These are phyloP conservation scores for Paguma larvata DNA, from an alignment of 2,797 vertebrate species.

Conservation along the genomic window DNA sequence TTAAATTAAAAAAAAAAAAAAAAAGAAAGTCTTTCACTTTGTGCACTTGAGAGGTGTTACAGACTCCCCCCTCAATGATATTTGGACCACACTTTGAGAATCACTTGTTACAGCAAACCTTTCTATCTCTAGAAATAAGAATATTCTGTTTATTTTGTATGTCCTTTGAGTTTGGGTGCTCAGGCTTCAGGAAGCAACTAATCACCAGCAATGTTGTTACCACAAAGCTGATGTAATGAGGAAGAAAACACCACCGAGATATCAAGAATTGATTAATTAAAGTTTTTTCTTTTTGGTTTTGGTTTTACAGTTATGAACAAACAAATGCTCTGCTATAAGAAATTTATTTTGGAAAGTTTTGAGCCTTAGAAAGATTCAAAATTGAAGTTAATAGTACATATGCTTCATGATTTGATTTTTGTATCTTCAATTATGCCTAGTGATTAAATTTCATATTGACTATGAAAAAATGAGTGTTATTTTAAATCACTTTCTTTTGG, in stretches of 20 bases:
- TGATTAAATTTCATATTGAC: conserved; percentile 57
- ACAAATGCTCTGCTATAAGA: conserved; percentile 1
- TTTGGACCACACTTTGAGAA: not conserved
- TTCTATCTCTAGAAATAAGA: not conserved
- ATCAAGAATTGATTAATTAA: not conserved
- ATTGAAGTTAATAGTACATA: not conserved
- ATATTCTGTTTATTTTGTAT: not conserved
- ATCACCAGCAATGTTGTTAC: not conserved
- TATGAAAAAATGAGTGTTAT: not conserved
- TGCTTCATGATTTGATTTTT: conserved; percentile 20
- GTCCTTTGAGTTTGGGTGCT: not conserved
- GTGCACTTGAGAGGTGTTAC: not conserved
- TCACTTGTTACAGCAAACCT: not conserved
- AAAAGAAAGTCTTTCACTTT: not conserved
- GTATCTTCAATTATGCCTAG: conserved; percentile 29
- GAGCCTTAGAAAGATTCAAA: not conserved
- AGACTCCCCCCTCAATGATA: not conserved
- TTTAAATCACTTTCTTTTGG: not conserved
- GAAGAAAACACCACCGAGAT: not conserved
- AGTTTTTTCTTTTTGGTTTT: not conserved
- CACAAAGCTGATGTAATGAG: not conserved
- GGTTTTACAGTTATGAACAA: not conserved
- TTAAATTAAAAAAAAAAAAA: not conserved
- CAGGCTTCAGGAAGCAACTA: not conserved
- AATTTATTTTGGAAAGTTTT: conserved; percentile 36